Percentiles rank a stretch among this genome's conserved stretches.
phyloP scores from a whole-genome alignment of 2,888 invertebrate genomes.

The Desoria tigrina region DNA sequence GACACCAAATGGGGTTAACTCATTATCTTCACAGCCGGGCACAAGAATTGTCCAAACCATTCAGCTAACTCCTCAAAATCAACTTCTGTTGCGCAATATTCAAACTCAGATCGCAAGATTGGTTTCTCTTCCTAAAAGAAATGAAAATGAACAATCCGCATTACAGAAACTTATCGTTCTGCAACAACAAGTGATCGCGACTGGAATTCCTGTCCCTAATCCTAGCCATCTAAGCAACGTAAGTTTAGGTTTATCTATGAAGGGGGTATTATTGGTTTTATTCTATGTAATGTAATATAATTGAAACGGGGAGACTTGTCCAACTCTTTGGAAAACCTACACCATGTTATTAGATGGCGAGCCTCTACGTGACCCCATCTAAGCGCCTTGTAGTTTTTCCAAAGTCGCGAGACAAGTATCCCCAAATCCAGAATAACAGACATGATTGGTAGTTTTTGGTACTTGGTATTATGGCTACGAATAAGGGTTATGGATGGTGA shows the following conservation, averaged over 20 bases:
- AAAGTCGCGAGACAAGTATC: too few relatives aligned
- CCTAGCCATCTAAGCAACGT: conserved; percentile 49
- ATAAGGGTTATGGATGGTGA: too few relatives aligned
- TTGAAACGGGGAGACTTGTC: too few relatives aligned
- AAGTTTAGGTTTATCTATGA: too few relatives aligned
- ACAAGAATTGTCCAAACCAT: conserved; percentile 66
- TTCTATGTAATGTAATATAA: too few relatives aligned
- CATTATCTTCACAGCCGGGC: conserved; percentile 12
- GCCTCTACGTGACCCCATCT: too few relatives aligned
- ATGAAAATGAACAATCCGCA: conserved; percentile 50
- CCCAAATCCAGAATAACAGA: too few relatives aligned
- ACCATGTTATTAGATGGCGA: too few relatives aligned
- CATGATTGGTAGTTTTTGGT: too few relatives aligned
- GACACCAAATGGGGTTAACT: conserved; percentile 12
- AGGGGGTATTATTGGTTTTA: too few relatives aligned
- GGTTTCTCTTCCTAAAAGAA: conserved; percentile 44
- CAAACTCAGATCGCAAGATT: conserved; percentile 51
- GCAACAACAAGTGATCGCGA: conserved; percentile 53
- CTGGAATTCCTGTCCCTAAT: conserved; percentile 50
- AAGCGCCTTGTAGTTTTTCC: background rate
- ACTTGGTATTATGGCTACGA: too few relatives aligned
- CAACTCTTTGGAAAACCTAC: too few relatives aligned
- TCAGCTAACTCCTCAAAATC: conserved; percentile 72
- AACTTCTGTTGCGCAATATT: conserved; percentile 60
- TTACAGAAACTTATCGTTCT: conserved; percentile 52